Evolutionary conservation across 1,140 invertebrate species (phyloP), one percentile per base, ranked within the genome.

Genomic region (Drosophila kanapiae): DNA sequence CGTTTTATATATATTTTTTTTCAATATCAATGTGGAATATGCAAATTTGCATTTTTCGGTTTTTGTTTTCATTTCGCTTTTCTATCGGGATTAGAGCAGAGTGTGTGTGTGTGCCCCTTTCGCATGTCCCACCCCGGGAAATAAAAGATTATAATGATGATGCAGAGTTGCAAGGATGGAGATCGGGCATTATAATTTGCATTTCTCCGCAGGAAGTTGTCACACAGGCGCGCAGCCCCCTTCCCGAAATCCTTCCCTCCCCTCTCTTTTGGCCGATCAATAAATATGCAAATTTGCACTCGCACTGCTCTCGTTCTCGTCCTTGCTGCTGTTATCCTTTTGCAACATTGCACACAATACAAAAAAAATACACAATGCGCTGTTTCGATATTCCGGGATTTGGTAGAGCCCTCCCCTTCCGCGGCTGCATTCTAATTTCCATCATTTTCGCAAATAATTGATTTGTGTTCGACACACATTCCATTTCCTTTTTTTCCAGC

Each of bases 361-460:
- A 53, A 56, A 54, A 40, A 10, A 1, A 5, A 10, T 64, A 37
- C 42, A 72, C 79, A 82, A 82, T 82, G 72, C 75, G 49, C 43
- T n/a, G 48, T 38, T 60, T 70, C 29, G 40, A 63, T 65, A 65
- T 63, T 67, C n/a, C 3, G 3, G 49, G 10, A 53, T 18, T 37
- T 37, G 48, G 48, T 16, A 38, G 37, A 38, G 53, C 18, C 35
- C 53, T 56, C 53, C 53, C 53, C 53, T 56, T 56, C 33, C 51
- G 51, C 33, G 7, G 51, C 18, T 37, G 51, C 72, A 69, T 58
- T 61, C 76, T 48, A 70, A 75, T 81, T 81, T 85, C 65, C 82
- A 81, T 69, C 48, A 78, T 81, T 78, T 85, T 85, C 42, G 84
- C 84, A 88, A 88, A 88, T 88, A 87, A 87, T 87, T 87, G 80